Base-by-base conservation (phyloP, 53 echinoderm and acorn worm species). In the Paracentrotus lividus region DNA sequence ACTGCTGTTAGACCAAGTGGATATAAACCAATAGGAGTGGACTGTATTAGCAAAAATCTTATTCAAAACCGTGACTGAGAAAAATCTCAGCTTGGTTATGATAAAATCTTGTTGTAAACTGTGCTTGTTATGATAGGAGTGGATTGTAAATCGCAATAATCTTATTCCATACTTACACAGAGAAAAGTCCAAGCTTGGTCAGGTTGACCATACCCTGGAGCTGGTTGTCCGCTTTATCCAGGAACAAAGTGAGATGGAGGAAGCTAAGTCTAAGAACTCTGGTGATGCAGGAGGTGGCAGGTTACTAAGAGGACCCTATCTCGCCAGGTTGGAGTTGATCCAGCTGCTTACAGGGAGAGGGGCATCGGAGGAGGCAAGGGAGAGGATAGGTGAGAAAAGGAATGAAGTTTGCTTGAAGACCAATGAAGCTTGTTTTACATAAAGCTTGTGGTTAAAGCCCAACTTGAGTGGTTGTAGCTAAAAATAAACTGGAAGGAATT, bases 251-350 rank as follows among this genome's bases (percentile, higher is more conserved):
- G 96, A 88, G 42, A 91, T 43, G 14, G 97, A 96, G 88, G 43
- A 77, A 23, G 93, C 88, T 32, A 97, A 93, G 61, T 66, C 66
- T 5, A 88, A 94, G 52, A 49, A 91, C n/a, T 52, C 45, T 8
- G 85, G 85, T 24, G 81, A 77, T 56, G 94, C 34, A 36, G 72
- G 56, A 10, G 85, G 67, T 16, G 72, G 87, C 20, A 58, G 49
- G 38, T 88, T 58, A 31, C 81, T 93, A 42, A 93, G 98, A 66
- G 98, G 95, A 15, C 96, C 97, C 10, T 97, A 88, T 85, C 88
- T 98, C 51, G 96, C 98, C 3, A 94, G 95, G 15, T 84, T 98
- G 36, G 97, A 98, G 88, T 29, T 98, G 72, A 81, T 97, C 26
- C 90, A 59, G 58, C 55, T 90, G n/a, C 95, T 95, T 26, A 93